Percentiles rank a stretch among this genome's conserved stretches.
These are phyloP conservation scores for Nephrotoma appendiculata DNA, from an alignment of 2,888 invertebrate genomes.

Conservation along the genomic window DNA sequence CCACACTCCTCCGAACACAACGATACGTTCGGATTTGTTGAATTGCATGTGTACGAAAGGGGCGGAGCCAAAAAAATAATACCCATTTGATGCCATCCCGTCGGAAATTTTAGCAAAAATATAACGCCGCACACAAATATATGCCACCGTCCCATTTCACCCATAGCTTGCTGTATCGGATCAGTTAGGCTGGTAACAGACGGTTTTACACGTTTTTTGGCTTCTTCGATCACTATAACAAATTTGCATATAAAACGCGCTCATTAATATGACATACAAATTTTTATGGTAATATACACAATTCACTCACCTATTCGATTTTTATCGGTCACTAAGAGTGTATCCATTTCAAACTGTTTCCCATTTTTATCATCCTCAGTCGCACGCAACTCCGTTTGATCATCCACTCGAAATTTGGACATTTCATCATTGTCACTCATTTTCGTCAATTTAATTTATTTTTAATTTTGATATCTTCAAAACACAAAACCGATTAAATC, in stretches of 20 bases:
- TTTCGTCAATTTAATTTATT: not conserved
- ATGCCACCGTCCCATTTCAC: conserved; percentile 61
- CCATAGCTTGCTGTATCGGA: conserved; percentile 52
- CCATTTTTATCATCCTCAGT: not conserved
- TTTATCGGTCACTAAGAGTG: not conserved
- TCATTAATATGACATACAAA: not conserved
- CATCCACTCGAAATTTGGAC: not conserved
- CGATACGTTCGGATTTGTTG: conserved; percentile 21
- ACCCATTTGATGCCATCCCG: conserved; percentile 67
- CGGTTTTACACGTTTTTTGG: not conserved
- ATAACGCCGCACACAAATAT: conserved; percentile 52
- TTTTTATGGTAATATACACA: not conserved
- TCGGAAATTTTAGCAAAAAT: conserved; percentile 59
- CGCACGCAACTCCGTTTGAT: not conserved
- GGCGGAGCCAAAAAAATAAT: conserved; percentile 64
- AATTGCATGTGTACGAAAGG: conserved; percentile 39
- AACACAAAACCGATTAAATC: not conserved
- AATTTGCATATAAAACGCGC: not conserved
- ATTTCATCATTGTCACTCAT: not conserved
- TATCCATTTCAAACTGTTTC: not conserved
- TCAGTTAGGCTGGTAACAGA: not conserved
- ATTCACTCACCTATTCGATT: not conserved
- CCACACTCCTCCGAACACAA: conserved; percentile 40
- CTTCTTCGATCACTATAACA: not conserved
- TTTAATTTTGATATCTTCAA: not conserved